Evolutionary conservation across 2,797 vertebrate species (phyloP).

Genomic region (Lacerta viridis): DNA sequence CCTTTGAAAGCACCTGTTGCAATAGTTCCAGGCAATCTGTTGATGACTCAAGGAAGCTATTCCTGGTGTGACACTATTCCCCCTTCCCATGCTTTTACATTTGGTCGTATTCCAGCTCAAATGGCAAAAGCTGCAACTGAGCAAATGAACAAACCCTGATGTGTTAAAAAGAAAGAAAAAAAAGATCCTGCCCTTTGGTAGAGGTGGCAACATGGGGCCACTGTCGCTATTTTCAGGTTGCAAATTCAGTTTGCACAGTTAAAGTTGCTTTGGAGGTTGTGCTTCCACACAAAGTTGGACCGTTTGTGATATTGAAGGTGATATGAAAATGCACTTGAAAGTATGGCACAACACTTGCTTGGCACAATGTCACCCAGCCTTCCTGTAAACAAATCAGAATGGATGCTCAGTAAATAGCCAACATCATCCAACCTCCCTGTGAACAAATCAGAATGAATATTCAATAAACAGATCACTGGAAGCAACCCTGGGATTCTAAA

Average conservation of each 20-base stretch:
- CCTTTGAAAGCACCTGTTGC: constrained; percentile 60
- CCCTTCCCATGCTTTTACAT: constrained; percentile 33
- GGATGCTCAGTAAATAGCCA: no score
- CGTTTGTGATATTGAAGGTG: no score
- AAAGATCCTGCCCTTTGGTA: constrained; percentile 23
- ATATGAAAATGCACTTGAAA: no score
- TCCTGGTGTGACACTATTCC: constrained; percentile 51
- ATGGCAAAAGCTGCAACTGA: constrained; percentile 43
- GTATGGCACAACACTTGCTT: no score
- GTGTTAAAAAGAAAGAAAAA: constrained; percentile 18
- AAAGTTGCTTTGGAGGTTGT: no score
- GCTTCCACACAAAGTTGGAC: no score
- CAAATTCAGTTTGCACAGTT: neutral
- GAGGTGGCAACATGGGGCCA: neutral
- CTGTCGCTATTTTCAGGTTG: no score
- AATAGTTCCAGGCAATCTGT: constrained; percentile 67
- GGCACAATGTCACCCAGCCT: no score
- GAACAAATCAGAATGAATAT: no score
- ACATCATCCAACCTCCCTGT: no score
- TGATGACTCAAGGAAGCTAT: constrained; percentile 69
- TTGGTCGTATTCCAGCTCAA: constrained; percentile 54
- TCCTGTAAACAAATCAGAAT: no score
- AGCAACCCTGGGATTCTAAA: neutral
- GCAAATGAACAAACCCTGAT: constrained; percentile 27
- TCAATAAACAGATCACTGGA: no score